Conservation (phyloP, 1,140 invertebrate genomes). For the Achroia grisella region DNA sequence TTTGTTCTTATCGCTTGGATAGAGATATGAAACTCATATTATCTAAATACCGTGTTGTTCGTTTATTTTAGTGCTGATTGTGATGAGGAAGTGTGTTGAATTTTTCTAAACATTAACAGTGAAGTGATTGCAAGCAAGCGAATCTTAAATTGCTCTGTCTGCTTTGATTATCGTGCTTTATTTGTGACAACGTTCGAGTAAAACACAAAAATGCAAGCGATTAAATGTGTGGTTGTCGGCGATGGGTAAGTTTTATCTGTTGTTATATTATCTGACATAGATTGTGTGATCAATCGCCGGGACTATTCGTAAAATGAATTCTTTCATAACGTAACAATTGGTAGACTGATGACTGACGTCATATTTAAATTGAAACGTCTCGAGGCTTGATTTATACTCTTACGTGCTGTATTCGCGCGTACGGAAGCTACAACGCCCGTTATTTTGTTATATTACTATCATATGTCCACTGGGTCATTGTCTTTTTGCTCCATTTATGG, state of each 20-base stretch:
- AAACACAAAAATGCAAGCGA: slow-evolving; percentile 85
- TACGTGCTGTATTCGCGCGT: neutral
- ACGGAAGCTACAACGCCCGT: neutral
- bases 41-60: slow-evolving; percentile 43
- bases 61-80: slow-evolving; percentile 41
- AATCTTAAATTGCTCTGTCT: slow-evolving; percentile 25
- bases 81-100: slow-evolving; percentile 47
- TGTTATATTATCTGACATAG: neutral
- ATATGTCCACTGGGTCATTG: neutral
- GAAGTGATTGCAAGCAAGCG: slow-evolving; percentile 35
- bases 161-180: slow-evolving; percentile 47
- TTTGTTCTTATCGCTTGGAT: slow-evolving; percentile 37
- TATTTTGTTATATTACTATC: neutral
- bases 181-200: slow-evolving; percentile 43
- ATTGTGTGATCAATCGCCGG: neutral
- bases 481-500: neutral
- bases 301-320: slow-evolving; percentile 17
- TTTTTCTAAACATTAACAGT: slow-evolving; percentile 46
- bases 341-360: slow-evolving; percentile 52
- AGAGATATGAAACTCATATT: slow-evolving; percentile 52
- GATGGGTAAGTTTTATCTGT: slow-evolving; percentile 84
- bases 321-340: slow-evolving; percentile 21
- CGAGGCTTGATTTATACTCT: slow-evolving; percentile 1
- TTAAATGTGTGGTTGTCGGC: slow-evolving; percentile 96
- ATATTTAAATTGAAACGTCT: slow-evolving; percentile 39